A percentile compares a stretch with the other conserved stretches of the same genome.
phyloP scores from a whole-genome alignment of 2,113 vertebrate species.

The Datnioides undecimradiatus region DNA sequence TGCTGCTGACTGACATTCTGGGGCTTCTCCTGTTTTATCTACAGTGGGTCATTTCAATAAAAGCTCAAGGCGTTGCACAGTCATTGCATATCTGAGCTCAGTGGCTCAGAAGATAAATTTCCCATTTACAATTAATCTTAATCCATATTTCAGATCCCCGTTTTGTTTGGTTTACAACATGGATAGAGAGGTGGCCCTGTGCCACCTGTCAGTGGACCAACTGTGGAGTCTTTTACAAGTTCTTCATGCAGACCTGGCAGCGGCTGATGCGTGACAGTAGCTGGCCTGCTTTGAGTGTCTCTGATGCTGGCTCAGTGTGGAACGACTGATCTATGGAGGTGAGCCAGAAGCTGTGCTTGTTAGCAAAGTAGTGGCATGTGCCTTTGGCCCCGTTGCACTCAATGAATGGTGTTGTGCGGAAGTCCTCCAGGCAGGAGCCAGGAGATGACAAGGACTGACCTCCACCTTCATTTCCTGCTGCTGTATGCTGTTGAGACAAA shows the following conservation, averaged over 20 bases:
- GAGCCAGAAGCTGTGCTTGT: slow-evolving; percentile 99
- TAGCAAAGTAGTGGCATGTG: slow-evolving; percentile 97
- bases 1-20: slow-evolving; percentile 27
- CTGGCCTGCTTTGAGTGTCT: slow-evolving; percentile 96
- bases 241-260: slow-evolving; percentile 99
- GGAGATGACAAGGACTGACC: slow-evolving; percentile 97
- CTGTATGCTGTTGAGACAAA: slow-evolving; percentile 89
- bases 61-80: slow-evolving; percentile 35
- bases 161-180: neutral
- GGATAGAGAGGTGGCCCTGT: neutral
- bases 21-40: slow-evolving; percentile 46
- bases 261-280: slow-evolving; percentile 95
- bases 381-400: slow-evolving; percentile 96
- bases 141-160: slow-evolving; percentile 14
- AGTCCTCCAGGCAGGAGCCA: slow-evolving; percentile 97
- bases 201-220: neutral
- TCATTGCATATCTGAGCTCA: slow-evolving; percentile 54
- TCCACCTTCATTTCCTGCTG: slow-evolving; percentile 94
- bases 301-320: slow-evolving; percentile 85
- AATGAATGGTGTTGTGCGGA: slow-evolving; percentile 96
- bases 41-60: slow-evolving; percentile 38
- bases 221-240: slow-evolving; percentile 85
- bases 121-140: slow-evolving; percentile 21
- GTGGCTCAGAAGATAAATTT: slow-evolving; percentile 10
- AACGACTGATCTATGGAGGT: slow-evolving; percentile 90